Evolutionary conservation across 2,888 invertebrate species (phyloP), one percentile per base, ranked within the genome.

Genomic region (Phania funesta): DNA sequence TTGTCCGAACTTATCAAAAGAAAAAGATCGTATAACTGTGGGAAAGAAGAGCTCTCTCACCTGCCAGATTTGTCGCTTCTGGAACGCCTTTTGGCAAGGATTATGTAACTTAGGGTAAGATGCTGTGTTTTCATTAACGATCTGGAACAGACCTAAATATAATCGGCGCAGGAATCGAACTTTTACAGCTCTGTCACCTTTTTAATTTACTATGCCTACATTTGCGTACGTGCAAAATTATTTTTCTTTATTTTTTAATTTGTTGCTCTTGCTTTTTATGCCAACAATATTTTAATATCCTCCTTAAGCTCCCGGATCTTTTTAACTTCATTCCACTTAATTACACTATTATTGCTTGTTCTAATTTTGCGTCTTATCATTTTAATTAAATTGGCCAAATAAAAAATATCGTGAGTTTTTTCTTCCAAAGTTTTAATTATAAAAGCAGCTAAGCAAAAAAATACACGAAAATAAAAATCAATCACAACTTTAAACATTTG

Each of bases 231-330:
- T 64, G 46, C 26, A 44, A 18, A 29, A 20, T 60, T 52, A 41
- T 60, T 16, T 18, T 48, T 44, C 11, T n/a, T n/a, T n/a, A n/a
- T n/a, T n/a, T n/a, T n/a, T n/a, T 56, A 29, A 41, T 46, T 56
- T 22, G 35, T 65, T 58, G 8, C 35, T 52, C 41, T 52, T 26
- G 26, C 3, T 67, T 50, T 68, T 32, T 35, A 35, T 29, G 13
- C 18, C 65, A 73, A 74, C 54, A 67, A 32, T 70, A 41, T 70
- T 64, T 62, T 52, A n/a, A n/a, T n/a, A 44, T 54, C 44, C 38
- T 73, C n/a, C 62, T 68, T 68, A 79, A 80, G 64, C 68, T 80
- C 80, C 80, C 80, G 80, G 80, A 80, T 80, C 74, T 80, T 29
- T 73, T 73, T 67, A 50, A 4, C 35, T 54, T 41, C 58, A 26